Conservation (phyloP, 1,140 invertebrate species). For the Rhopalosiphum maidis region DNA sequence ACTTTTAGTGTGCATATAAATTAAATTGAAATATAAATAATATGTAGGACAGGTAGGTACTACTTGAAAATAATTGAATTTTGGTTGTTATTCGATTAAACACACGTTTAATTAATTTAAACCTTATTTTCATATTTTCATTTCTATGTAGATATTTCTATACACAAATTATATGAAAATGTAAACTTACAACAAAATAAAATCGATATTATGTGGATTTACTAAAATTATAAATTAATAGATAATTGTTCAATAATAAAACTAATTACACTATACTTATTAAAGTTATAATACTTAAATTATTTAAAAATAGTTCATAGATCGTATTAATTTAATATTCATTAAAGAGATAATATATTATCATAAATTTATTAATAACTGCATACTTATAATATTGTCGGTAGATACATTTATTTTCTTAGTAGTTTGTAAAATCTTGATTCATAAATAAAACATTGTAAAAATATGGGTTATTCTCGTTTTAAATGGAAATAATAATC, state of each 20-base stretch:
- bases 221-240: neutral
- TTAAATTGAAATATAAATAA: neutral
- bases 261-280: neutral
- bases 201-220: neutral
- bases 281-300: neutral
- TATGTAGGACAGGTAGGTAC: neutral
- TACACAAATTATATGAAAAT: neutral
- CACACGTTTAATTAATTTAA: slow-evolving; percentile 1
- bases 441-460: too few species aligned
- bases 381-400: neutral
- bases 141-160: neutral
- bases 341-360: neutral
- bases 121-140: neutral
- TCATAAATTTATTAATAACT: neutral
- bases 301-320: neutral
- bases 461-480: too few species aligned
- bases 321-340: neutral
- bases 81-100: neutral
- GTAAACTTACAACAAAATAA: neutral
- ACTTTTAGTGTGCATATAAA: neutral
- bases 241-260: neutral
- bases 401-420: too few species aligned
- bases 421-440: neutral
- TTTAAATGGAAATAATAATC: too few species aligned
- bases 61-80: neutral